phyloP scores from a whole-genome alignment of 1,140 invertebrate species.

The Aphelenchoides besseyi region DNA sequence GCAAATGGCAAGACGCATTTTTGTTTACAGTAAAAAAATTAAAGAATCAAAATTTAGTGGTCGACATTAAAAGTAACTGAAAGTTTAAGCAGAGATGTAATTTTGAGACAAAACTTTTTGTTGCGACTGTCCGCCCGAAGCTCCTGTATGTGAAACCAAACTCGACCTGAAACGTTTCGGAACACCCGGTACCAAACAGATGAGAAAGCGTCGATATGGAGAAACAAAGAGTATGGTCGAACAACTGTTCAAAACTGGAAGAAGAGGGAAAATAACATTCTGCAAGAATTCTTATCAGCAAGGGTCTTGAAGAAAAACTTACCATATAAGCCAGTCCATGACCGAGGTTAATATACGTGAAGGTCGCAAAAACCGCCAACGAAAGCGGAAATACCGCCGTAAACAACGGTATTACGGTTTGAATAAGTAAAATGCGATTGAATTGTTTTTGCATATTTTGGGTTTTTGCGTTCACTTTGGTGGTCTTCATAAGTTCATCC shows the following conservation, averaged over 20 bases:
- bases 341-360: background rate
- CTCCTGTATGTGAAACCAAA: background rate
- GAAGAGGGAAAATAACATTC: background rate
- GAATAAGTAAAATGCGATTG: constrained; percentile 62
- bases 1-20: too few species aligned
- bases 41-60: too few species aligned
- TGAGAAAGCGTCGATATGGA: background rate
- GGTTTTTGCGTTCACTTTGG: background rate
- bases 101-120: background rate
- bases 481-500: background rate
- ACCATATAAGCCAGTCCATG: background rate
- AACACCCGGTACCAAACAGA: background rate
- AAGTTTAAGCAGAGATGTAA: background rate
- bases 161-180: background rate
- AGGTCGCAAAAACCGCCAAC: background rate
- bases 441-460: constrained; percentile 62
- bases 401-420: constrained; percentile 1
- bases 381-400: background rate
- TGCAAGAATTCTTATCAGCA: background rate
- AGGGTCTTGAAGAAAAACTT: background rate
- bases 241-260: background rate
- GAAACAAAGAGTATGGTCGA: background rate
- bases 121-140: background rate
- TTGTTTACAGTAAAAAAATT: too few species aligned
- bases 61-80: background rate